phyloP scores from a whole-genome alignment of 2,797 vertebrate species.

The Botia almorhae region DNA sequence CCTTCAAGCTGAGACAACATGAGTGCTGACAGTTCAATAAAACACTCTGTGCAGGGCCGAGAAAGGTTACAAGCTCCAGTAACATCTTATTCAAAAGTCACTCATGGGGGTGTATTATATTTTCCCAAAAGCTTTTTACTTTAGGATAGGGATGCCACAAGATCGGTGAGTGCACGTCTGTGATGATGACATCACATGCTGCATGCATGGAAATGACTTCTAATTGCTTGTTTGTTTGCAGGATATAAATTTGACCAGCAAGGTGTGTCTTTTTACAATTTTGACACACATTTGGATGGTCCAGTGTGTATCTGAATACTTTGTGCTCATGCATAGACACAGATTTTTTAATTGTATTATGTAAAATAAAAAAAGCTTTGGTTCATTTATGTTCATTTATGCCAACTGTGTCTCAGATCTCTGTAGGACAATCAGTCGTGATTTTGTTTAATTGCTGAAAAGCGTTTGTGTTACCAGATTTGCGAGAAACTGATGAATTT shows the following conservation, averaged over 20 bases:
- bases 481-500: neutral
- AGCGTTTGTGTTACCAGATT: neutral
- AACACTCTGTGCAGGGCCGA: constrained; percentile 51
- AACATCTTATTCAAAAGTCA: constrained; percentile 22
- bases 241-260: neutral
- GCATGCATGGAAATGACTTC: neutral
- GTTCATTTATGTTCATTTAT: neutral
- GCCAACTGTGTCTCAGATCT: no score
- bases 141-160: neutral
- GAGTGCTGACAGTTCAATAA: constrained; percentile 74
- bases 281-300: neutral
- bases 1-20: constrained; percentile 70
- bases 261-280: neutral
- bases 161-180: constrained; percentile 15
- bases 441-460: neutral
- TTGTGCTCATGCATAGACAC: neutral
- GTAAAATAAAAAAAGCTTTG: neutral
- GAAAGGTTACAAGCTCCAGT: constrained; percentile 47
- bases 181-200: constrained; percentile 14
- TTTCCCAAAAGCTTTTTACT: constrained; percentile 29
- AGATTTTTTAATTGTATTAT: neutral
- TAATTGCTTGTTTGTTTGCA: constrained; percentile 4
- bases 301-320: neutral
- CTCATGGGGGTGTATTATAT: constrained; percentile 26
- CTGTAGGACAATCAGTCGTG: no score